phyloP scores from a whole-genome alignment of 2,888 invertebrate genomes.

The Halictus quadricinctus region DNA sequence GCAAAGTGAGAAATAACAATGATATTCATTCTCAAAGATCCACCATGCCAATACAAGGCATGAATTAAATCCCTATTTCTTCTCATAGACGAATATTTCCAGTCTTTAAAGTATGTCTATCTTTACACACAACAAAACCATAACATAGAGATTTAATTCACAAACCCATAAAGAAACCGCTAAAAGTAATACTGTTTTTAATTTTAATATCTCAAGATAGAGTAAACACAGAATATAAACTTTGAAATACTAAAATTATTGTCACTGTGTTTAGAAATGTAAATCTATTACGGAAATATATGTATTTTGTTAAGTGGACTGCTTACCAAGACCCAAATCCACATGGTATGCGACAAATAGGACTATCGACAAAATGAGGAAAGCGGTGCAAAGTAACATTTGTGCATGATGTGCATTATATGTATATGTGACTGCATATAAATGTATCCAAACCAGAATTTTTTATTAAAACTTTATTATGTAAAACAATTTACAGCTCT shows the following conservation, averaged over 20 bases:
- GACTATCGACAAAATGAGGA: constrained; percentile 82
- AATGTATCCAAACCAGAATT: constrained; percentile 73
- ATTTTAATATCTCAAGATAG: constrained; percentile 40
- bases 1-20: constrained; percentile 70
- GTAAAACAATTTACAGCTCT: neutral
- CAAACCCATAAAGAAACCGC: constrained; percentile 46
- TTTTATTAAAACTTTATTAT: constrained; percentile 2
- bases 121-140: neutral
- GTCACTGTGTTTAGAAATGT: constrained; percentile 54
- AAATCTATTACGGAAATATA: constrained; percentile 70
- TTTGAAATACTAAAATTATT: constrained; percentile 58
- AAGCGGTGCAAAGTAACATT: constrained; percentile 82
- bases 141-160: constrained; percentile 69
- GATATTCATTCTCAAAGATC: constrained; percentile 71
- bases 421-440: constrained; percentile 65
- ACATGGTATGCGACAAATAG: constrained; percentile 83
- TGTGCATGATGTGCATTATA: constrained; percentile 78
- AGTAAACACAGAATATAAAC: constrained; percentile 51
- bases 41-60: constrained; percentile 73
- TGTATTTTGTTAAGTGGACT: constrained; percentile 77
- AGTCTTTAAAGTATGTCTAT: neutral
- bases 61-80: constrained; percentile 73
- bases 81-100: neutral
- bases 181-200: constrained; percentile 36
- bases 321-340: constrained; percentile 83